These are phyloP conservation scores for Drosophila nigricruria DNA, from an alignment of 2,888 invertebrate genomes.

Conservation along the genomic window DNA sequence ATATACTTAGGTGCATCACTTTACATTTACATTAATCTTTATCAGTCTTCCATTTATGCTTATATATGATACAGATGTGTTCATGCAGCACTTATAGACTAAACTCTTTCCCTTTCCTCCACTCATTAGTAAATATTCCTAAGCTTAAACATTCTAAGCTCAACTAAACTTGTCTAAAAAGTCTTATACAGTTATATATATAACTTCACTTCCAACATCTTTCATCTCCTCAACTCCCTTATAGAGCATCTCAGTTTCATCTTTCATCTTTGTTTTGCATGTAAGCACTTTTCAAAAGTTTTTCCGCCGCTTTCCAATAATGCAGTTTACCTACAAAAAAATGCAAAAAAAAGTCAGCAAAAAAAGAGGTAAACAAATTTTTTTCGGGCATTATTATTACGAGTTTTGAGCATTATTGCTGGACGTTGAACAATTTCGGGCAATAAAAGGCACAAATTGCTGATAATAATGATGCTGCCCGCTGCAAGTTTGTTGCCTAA, in stretches of 20 bases:
- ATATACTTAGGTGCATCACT: no score
- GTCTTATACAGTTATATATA: no score
- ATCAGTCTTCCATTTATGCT: no score
- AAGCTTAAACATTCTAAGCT: not conserved
- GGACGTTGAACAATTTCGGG: conserved; percentile 76
- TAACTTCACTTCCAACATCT: not conserved
- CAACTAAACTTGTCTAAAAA: not conserved
- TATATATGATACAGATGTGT: no score
- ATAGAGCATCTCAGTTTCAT: conserved; percentile 12
- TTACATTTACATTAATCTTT: no score
- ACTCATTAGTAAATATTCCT: not conserved
- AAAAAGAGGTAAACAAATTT: conserved; percentile 40
- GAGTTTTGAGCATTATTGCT: conserved; percentile 74
- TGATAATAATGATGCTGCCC: conserved; percentile 69
- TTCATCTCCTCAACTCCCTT: not conserved
- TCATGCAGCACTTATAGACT: no score
- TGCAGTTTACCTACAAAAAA: conserved; percentile 43
- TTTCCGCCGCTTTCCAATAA: conserved; percentile 73
- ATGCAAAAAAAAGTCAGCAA: conserved; percentile 14
- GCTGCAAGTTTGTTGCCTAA: conserved; percentile 66
- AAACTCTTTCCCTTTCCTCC: no score
- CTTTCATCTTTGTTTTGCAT: not conserved
- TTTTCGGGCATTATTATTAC: conserved; percentile 64
- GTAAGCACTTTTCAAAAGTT: conserved; percentile 46
- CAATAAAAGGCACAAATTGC: conserved; percentile 75